These are phyloP conservation scores for Zygaena filipendulae DNA, from an alignment of 2,888 invertebrate genomes.

Conservation along the genomic window DNA sequence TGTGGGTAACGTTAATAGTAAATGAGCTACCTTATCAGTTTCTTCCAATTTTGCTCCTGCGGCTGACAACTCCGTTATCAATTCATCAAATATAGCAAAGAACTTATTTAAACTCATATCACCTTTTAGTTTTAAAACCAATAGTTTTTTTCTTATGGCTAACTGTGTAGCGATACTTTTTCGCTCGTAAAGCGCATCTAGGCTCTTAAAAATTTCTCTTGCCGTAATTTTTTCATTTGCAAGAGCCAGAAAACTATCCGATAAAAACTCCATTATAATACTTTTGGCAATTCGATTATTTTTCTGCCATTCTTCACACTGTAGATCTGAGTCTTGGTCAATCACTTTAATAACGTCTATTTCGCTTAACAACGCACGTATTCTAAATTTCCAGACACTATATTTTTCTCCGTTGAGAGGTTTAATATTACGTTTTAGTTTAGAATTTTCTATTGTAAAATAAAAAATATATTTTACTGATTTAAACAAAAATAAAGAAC, in stretches of 20 bases:
- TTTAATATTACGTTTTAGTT: constrained; percentile 15
- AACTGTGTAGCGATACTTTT: constrained; percentile 16
- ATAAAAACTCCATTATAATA: constrained; percentile 16
- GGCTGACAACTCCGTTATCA: constrained; percentile 23
- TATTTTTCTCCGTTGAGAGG: constrained; percentile 19
- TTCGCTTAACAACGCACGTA: constrained; percentile 18
- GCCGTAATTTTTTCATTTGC: constrained; percentile 8
- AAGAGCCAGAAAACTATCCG: constrained; percentile 11
- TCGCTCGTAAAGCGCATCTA: constrained; percentile 13
- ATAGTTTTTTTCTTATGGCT: constrained; percentile 13
- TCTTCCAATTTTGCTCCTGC: constrained; percentile 29
- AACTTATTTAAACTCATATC: constrained; percentile 7
- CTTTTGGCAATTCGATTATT: constrained; percentile 16
- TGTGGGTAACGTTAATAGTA: constrained; percentile 26
- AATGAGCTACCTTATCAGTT: constrained; percentile 27
- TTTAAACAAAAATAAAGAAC: too few relatives aligned
- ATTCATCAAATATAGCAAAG: constrained; percentile 30
- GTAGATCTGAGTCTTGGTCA: constrained; percentile 10
- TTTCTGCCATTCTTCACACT: constrained; percentile 7
- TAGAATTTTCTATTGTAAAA: constrained; percentile 3
- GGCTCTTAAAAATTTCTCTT: constrained; percentile 13
- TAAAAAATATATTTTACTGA: too few relatives aligned
- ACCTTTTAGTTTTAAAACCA: constrained; percentile 12
- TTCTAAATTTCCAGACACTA: constrained; percentile 19
- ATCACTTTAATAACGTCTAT: constrained; percentile 19